These are phyloP conservation scores for Nemotelus pantherinus DNA, from an alignment of 2,888 invertebrate genomes.

Conservation along the genomic window DNA sequence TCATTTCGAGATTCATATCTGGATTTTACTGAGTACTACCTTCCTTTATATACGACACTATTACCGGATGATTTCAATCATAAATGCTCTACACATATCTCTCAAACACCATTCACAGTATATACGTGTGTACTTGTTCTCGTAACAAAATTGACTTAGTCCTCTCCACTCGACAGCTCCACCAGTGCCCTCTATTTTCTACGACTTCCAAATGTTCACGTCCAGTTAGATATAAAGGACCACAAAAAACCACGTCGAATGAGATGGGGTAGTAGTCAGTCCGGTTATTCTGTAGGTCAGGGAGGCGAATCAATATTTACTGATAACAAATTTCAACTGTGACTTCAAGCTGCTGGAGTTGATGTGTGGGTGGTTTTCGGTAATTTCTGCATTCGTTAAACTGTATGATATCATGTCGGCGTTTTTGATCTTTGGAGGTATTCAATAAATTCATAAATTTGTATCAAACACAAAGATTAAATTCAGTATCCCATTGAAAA, in stretches of 20 bases:
- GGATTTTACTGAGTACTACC: conserved; percentile 34
- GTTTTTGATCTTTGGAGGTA: too few relatives aligned
- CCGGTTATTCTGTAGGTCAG: conserved; percentile 27
- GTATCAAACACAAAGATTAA: too few relatives aligned
- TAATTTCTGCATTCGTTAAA: too few relatives aligned
- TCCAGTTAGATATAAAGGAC: not conserved
- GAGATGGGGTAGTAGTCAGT: conserved; percentile 7
- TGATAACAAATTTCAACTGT: conserved; percentile 27
- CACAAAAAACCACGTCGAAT: not conserved
- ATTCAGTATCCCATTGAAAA: too few relatives aligned
- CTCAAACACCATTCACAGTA: not conserved
- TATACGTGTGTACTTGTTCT: not conserved
- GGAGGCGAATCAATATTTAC: conserved; percentile 30
- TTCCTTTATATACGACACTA: conserved; percentile 31
- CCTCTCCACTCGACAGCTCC: not conserved
- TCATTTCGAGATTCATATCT: conserved; percentile 37
- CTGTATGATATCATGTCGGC: too few relatives aligned
- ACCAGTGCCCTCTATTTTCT: not conserved
- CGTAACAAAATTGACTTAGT: not conserved
- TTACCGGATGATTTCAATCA: conserved; percentile 27
- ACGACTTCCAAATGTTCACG: not conserved
- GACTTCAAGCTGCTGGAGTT: not conserved
- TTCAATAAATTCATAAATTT: too few relatives aligned
- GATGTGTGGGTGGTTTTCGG: not conserved
- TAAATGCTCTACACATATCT: conserved; percentile 18